Base-by-base conservation (phyloP, 1,140 invertebrate species). In the Drosophila nebulosa region DNA sequence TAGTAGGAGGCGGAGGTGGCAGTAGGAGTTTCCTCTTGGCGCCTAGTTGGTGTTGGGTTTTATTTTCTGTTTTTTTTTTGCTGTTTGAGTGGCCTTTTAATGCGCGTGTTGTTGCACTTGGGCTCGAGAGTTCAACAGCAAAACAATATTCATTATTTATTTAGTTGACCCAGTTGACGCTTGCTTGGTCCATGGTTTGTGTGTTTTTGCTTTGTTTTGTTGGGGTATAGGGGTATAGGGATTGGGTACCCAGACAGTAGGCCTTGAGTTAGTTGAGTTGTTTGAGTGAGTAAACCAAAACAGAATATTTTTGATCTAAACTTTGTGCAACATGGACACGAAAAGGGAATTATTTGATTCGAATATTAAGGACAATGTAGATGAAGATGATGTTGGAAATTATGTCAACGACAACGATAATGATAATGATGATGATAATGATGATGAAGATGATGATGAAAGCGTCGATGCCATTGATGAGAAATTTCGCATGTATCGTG, bases 71-170 rank as follows among this genome's bases (percentile, higher is more conserved):
- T 52, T 55, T 55, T 52, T 58, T 46, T 56, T 26, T 53, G 22
- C 69, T 30, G 18, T 64, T 71, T 51, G 69, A 85, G 80, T 80
- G 77, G 77, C 77, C 77, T 78, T 85, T 85, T 85, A 80, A 74
- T 85, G 74, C 64, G 81, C 72, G 73, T 80, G 76, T 85, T 84
- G 72, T 85, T 85, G 72, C 81, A 85, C 70, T 74, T 74, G 58
- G 57, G 39, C 71, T 74, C 66, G 35, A 69, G 61, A 65, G 58
- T 39, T 55, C 67, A 66, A 53, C 75, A 69, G 62, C 27, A 77
- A 69, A 70, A 78, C 73, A 79, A 69, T 83, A 74, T 85, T 74
- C 84, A 78, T 80, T 85, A 85, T 85, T 85, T 86, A 85, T 80
- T 85, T 78, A 69, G 36, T 64, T 80, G 80, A 86, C 81, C 80